Evolutionary conservation across 1,140 invertebrate genomes (phyloP).

Genomic region (Whitmania pigra): DNA sequence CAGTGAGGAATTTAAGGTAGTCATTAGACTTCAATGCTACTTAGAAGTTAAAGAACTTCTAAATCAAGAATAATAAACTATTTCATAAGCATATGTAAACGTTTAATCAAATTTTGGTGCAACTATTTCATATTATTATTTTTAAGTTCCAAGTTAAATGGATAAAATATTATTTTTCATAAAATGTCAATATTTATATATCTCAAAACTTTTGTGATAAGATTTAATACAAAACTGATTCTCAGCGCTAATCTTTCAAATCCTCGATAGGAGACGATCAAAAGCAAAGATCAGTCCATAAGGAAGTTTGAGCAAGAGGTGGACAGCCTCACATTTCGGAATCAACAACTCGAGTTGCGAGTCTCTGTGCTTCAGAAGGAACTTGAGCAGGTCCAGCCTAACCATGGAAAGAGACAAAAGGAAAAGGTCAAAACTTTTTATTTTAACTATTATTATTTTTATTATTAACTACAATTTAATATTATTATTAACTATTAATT

Average conservation of each 20-base stretch:
- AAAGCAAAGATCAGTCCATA: conserved; percentile 66
- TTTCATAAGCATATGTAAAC: too few relatives aligned
- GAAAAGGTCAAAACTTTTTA: conserved; percentile 19
- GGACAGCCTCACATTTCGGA: conserved; percentile 79
- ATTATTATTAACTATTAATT: not conserved
- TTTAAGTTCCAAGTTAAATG: too few relatives aligned
- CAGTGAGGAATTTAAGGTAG: conserved; percentile 49
- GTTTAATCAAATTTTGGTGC: too few relatives aligned
- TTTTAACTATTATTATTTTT: not conserved
- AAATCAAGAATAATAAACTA: too few relatives aligned
- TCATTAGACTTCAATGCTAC: too few relatives aligned
- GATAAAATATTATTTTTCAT: too few relatives aligned
- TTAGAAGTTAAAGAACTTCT: too few relatives aligned
- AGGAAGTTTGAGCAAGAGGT: conserved; percentile 79
- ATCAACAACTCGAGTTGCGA: conserved; percentile 77
- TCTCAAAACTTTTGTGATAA: too few relatives aligned
- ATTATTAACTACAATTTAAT: not conserved
- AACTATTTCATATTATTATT: too few relatives aligned
- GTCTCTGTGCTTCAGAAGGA: conserved; percentile 79
- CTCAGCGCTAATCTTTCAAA: not conserved
- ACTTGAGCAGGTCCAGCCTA: conserved; percentile 53
- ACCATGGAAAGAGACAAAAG: conserved; percentile 34
- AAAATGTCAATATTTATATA: too few relatives aligned
- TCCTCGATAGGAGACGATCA: conserved; percentile 55
- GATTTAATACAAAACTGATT: too few relatives aligned